phyloP scores from a whole-genome alignment of 2,888 invertebrate species.

The Abrostola triplasia region DNA sequence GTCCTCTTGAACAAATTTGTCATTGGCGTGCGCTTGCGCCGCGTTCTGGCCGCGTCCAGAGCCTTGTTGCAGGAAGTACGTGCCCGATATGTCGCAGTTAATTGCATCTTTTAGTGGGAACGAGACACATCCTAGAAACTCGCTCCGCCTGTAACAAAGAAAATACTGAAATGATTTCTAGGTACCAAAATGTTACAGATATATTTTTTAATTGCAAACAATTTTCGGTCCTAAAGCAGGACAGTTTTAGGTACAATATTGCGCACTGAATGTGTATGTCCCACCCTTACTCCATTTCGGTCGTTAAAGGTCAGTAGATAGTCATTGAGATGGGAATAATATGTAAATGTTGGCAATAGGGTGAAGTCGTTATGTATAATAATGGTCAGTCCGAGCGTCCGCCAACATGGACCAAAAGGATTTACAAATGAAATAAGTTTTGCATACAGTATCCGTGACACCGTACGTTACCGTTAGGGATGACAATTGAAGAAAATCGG shows the following conservation, averaged over 20 bases:
- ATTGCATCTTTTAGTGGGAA: constrained; percentile 95
- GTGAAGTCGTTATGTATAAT: constrained; percentile 44
- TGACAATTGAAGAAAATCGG: too few species aligned
- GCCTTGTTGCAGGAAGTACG: constrained; percentile 91
- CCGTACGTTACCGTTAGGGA: neutral
- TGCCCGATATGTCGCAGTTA: constrained; percentile 91
- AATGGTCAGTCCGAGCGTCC: constrained; percentile 26
- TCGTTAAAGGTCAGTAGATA: constrained; percentile 43
- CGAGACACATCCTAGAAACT: constrained; percentile 97
- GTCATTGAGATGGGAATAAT: constrained; percentile 35
- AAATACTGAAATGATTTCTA: constrained; percentile 17
- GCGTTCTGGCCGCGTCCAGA: constrained; percentile 68
- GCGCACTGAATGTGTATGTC: constrained; percentile 18
- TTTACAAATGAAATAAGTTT: constrained; percentile 26
- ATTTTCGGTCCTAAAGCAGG: neutral
- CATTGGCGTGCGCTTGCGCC: constrained; percentile 67
- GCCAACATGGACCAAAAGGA: constrained; percentile 17
- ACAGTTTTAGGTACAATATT: constrained; percentile 4
- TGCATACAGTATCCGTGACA: constrained; percentile 8
- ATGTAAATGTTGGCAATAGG: constrained; percentile 44
- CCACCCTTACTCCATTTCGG: constrained; percentile 16
- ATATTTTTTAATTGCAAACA: neutral
- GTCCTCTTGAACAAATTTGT: constrained; percentile 66
- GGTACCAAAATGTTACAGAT: neutral
- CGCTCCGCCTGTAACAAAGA: constrained; percentile 94